These are phyloP conservation scores for Macrocentrus cingulum DNA, from an alignment of 1,140 invertebrate species.

Conservation along the genomic window DNA sequence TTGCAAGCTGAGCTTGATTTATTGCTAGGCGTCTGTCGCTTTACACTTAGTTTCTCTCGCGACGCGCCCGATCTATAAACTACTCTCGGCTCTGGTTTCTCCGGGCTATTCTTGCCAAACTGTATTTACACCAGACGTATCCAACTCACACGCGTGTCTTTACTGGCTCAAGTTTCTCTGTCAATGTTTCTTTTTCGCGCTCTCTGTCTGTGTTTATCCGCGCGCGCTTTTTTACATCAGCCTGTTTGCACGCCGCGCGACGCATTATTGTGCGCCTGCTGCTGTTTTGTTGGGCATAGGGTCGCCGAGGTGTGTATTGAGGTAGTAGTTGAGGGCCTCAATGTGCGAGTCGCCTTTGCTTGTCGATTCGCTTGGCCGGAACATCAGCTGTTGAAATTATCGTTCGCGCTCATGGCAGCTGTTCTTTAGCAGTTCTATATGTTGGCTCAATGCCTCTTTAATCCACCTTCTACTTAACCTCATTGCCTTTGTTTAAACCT, in stretches of 20 bases:
- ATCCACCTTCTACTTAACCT: slow-evolving; percentile 19
- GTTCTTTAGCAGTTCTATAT: slow-evolving; percentile 46
- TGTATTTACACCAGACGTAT: not conserved
- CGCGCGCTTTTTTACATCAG: not conserved
- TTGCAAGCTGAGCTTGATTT: too few relatives aligned
- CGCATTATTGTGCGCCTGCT: too few relatives aligned
- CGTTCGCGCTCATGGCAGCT: slow-evolving; percentile 53
- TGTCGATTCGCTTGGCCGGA: slow-evolving; percentile 27
- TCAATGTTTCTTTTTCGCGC: too few relatives aligned
- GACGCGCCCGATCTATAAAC: slow-evolving; percentile 24
- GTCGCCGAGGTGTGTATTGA: too few relatives aligned
- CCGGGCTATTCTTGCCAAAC: slow-evolving; percentile 26
- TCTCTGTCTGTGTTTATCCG: too few relatives aligned
- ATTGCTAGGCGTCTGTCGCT: not conserved
- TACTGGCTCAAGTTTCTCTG: not conserved
- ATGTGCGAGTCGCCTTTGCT: not conserved
- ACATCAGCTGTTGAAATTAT: slow-evolving; percentile 60
- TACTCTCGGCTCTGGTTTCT: slow-evolving; percentile 24
- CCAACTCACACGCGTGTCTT: not conserved
- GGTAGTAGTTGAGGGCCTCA: slow-evolving; percentile 33
- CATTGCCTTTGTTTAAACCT: slow-evolving; percentile 18
- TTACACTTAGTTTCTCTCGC: not conserved
- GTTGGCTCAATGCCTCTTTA: slow-evolving; percentile 26
- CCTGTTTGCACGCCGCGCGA: too few relatives aligned
- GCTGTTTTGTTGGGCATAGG: slow-evolving; percentile 20